Percentiles rank a stretch among this genome's conserved stretches.
Conservation (phyloP, 2,797 vertebrate genomes). For the Sphenodon punctatus region DNA sequence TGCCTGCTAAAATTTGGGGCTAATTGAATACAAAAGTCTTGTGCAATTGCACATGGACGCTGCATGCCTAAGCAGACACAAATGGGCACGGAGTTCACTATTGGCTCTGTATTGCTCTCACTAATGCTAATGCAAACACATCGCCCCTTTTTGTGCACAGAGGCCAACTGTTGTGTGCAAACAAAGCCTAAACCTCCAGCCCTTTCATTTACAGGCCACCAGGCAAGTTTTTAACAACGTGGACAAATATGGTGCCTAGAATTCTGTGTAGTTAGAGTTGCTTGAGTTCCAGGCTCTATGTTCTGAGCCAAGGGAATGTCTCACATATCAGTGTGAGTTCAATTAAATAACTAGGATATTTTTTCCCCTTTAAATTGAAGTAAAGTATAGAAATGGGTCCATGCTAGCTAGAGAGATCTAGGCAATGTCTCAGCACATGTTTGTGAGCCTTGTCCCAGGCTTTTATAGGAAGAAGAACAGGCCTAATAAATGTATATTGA, state of each 20-base stretch:
- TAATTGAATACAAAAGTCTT: too few species aligned
- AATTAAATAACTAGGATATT: neutral
- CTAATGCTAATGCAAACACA: neutral
- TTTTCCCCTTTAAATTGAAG: neutral
- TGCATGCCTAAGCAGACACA: too few species aligned
- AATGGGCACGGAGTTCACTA: neutral
- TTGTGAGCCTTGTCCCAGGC: neutral
- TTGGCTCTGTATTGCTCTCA: neutral
- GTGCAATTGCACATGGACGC: too few species aligned
- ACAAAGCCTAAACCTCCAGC: neutral
- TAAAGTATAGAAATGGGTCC: neutral
- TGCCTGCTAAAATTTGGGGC: too few species aligned
- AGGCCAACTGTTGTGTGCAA: neutral
- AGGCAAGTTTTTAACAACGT: neutral
- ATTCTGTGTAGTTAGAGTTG: too few species aligned
- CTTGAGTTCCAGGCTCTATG: neutral
- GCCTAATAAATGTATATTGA: constrained; percentile 38
- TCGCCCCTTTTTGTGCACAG: neutral
- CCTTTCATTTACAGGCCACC: neutral
- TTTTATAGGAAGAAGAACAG: neutral
- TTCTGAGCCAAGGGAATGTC: neutral
- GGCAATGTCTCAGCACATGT: constrained; percentile 3
- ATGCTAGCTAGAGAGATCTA: neutral
- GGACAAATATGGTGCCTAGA: neutral
- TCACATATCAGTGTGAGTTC: neutral